Percentiles rank a stretch among this genome's conserved stretches.
Conservation (phyloP, 2,797 vertebrate species). For the Darevskia nairensis region DNA sequence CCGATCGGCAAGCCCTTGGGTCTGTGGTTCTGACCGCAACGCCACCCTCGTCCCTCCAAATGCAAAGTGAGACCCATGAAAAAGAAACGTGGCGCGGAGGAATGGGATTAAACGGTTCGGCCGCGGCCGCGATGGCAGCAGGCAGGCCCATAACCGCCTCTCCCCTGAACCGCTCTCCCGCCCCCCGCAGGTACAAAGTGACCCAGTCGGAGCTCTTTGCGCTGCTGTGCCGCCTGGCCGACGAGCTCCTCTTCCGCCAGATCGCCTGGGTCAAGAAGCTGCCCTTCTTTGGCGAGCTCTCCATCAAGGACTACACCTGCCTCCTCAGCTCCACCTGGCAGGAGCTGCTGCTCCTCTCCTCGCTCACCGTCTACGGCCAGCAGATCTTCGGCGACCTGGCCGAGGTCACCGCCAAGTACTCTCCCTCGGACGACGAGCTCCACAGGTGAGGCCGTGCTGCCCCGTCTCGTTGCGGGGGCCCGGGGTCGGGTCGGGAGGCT, state of each 20-base stretch:
- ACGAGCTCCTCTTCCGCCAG: constrained; percentile 97
- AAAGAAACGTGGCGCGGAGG: no score
- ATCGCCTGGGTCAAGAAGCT: constrained; percentile 99
- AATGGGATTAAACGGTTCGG: no score
- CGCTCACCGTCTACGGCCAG: constrained; percentile 95
- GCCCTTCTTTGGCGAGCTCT: constrained; percentile 97
- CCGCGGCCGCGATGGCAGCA: no score
- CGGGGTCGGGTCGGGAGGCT: no score
- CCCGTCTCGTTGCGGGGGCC: no score
- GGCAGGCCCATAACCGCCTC: not conserved
- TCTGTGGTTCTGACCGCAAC: not conserved
- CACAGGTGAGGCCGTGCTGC: constrained; percentile 86
- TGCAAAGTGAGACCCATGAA: no score
- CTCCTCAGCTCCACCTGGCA: constrained; percentile 98
- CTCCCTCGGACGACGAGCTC: constrained; percentile 93
- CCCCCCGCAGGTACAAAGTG: constrained; percentile 89
- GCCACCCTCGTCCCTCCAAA: no score
- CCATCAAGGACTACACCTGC: constrained; percentile 98
- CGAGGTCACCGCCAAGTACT: constrained; percentile 95
- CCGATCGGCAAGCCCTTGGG: no score
- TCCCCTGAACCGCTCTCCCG: not conserved
- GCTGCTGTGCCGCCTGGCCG: constrained; percentile 95
- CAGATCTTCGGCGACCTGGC: constrained; percentile 97
- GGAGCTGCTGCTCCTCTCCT: constrained; percentile 96
- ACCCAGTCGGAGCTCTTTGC: constrained; percentile 98